These are phyloP conservation scores for Coenobita brevimanus DNA, from an alignment of 1,140 invertebrate species.

Conservation along the genomic window DNA sequence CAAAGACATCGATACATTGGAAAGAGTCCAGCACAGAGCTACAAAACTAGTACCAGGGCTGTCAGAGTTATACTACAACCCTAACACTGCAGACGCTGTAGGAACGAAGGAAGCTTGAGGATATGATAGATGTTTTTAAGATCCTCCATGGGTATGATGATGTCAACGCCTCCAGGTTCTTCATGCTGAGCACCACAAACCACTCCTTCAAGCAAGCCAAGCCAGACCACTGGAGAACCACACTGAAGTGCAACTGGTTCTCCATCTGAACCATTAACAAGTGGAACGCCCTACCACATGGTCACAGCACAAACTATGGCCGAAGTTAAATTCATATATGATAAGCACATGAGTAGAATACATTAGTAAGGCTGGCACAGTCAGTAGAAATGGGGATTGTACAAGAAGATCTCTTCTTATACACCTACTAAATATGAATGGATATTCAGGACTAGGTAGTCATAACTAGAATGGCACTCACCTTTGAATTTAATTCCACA, in stretches of 20 bases:
- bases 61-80: background rate
- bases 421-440: too few species aligned
- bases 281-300: background rate
- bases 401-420: constrained; percentile 3
- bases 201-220: too few species aligned
- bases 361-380: background rate
- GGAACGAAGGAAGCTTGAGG: background rate
- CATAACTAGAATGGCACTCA: too few species aligned
- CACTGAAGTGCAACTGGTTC: too few species aligned
- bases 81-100: background rate
- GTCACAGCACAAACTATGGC: too few species aligned
- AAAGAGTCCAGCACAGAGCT: background rate
- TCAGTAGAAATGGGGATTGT: background rate
- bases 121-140: background rate
- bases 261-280: too few species aligned
- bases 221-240: too few species aligned
- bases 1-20: background rate
- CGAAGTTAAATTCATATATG: too few species aligned
- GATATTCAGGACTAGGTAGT: too few species aligned
- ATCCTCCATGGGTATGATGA: background rate
- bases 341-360: too few species aligned
- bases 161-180: background rate
- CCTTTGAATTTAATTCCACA: too few species aligned
- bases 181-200: background rate
- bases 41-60: background rate